Conservation (phyloP, 1,140 invertebrate species). For the Thaumatotibia leucotreta region DNA sequence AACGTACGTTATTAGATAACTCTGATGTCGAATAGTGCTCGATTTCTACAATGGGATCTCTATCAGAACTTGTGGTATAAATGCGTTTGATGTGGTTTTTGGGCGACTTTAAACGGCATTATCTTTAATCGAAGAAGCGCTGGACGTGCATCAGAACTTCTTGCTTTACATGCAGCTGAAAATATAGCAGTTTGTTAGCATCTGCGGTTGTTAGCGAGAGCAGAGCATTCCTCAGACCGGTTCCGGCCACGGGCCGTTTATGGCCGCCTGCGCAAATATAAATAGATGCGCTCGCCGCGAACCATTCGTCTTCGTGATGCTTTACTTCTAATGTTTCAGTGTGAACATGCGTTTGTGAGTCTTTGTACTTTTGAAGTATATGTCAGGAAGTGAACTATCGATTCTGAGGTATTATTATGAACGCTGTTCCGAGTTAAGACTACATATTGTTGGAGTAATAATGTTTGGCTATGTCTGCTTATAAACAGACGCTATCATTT, state of each 20-base stretch:
- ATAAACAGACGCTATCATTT: background rate
- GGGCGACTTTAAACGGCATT: background rate
- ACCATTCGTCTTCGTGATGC: constrained; percentile 61
- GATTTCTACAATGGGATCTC: no score
- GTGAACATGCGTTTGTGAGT: background rate
- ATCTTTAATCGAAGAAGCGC: background rate
- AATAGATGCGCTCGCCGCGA: constrained; percentile 63
- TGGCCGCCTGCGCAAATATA: constrained; percentile 64
- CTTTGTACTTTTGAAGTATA: background rate
- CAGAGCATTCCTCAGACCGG: constrained; percentile 68
- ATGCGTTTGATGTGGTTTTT: background rate
- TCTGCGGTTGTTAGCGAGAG: constrained; percentile 50
- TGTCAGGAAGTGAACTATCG: background rate
- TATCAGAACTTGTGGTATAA: background rate
- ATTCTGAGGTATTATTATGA: background rate
- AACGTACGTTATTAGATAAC: background rate
- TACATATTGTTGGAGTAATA: background rate
- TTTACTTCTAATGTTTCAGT: constrained; percentile 43
- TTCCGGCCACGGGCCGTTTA: constrained; percentile 61
- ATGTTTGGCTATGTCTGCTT: background rate
- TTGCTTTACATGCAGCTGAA: background rate
- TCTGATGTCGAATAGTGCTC: background rate
- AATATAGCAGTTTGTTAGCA: constrained; percentile 42
- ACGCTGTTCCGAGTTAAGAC: background rate
- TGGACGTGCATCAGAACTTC: background rate